Evolutionary conservation across 2,888 invertebrate species (phyloP), one percentile per base, ranked within the genome.

Genomic region (Synanthedon formicaeformis): DNA sequence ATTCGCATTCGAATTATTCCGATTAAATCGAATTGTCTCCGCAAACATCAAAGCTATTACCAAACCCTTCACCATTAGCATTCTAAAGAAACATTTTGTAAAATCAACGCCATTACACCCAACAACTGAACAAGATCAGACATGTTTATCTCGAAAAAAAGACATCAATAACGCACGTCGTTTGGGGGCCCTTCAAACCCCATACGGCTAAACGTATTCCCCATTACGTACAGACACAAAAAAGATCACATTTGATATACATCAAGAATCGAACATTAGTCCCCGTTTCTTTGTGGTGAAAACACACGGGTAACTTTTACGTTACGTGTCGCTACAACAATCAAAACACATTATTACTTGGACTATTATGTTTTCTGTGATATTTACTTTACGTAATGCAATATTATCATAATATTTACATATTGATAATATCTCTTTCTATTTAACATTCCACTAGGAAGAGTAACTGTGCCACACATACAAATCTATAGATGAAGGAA

Each of bases 241-340:
- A 70, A 71, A 78, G 77, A 81, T 79, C 81, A 71, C 80, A 78
- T 82, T 78, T 74, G 80, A 77, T 81, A 76, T 72, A 80, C 78
- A 80, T 84, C 82, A 81, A 72, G 79, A 79, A 85, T 84, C 81
- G 82, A 82, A 81, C 79, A 75, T 78, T 80, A 81, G 79, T 66
- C 69, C 57, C 58, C 58, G 64, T 63, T 64, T 65, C 62, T 59
- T 59, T 55, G 52, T 51, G 55, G 52, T 53, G 57, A 55, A 53
- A 60, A 71, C 53, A 69, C 55, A 80, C 63, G 75, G 63, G 55
- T 1, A 0, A 0, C 1, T n/a, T 48, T 54, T 61, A n/a, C 23
- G 50, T 18, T 13, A 45, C 45, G n/a, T 6, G 13, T 45, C n/a
- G n/a, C 13, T 12, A 45, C 0, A 13, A 45, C 13, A 45, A 45